phyloP scores from a whole-genome alignment of 2,888 invertebrate genomes.

The Lithophane semibrunnea region DNA sequence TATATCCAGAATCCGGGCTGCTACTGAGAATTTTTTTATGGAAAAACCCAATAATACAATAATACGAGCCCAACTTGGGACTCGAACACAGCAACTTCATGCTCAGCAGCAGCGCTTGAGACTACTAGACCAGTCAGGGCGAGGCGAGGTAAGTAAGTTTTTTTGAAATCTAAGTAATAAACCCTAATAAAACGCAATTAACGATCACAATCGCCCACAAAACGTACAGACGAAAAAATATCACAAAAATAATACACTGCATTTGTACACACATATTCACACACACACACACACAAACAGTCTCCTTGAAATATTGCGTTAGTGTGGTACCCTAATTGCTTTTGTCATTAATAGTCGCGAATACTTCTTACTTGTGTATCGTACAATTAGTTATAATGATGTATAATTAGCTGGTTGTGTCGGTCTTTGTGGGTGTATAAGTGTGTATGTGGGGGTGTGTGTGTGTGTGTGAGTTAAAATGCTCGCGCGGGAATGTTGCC shows the following conservation, averaged over 20 bases:
- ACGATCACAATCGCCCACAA: slow-evolving; percentile 42
- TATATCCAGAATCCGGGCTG: too few relatives aligned
- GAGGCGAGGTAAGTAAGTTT: too few relatives aligned
- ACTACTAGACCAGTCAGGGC: too few relatives aligned
- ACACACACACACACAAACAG: slow-evolving; percentile 41
- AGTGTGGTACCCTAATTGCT: slow-evolving; percentile 89
- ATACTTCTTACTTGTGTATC: slow-evolving; percentile 89
- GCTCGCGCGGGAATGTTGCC: slow-evolving; percentile 58
- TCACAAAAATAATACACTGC: slow-evolving; percentile 53
- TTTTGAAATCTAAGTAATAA: slow-evolving; percentile 16
- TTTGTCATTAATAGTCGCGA: slow-evolving; percentile 90
- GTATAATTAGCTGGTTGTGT: slow-evolving; percentile 85
- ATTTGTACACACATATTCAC: slow-evolving; percentile 39
- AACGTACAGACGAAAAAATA: slow-evolving; percentile 49
- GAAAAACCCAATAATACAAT: too few relatives aligned
- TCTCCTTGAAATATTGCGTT: slow-evolving; percentile 65
- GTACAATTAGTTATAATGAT: slow-evolving; percentile 90
- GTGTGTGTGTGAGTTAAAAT: slow-evolving; percentile 46
- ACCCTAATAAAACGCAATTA: slow-evolving; percentile 58
- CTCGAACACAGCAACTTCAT: too few relatives aligned
- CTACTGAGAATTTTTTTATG: too few relatives aligned
- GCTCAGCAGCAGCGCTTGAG: too few relatives aligned
- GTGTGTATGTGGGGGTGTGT: slow-evolving; percentile 23
- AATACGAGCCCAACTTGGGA: too few relatives aligned
- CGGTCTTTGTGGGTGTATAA: slow-evolving; percentile 65